Conservation (phyloP, 2,113 vertebrate species). For the Xenopus borealis region DNA sequence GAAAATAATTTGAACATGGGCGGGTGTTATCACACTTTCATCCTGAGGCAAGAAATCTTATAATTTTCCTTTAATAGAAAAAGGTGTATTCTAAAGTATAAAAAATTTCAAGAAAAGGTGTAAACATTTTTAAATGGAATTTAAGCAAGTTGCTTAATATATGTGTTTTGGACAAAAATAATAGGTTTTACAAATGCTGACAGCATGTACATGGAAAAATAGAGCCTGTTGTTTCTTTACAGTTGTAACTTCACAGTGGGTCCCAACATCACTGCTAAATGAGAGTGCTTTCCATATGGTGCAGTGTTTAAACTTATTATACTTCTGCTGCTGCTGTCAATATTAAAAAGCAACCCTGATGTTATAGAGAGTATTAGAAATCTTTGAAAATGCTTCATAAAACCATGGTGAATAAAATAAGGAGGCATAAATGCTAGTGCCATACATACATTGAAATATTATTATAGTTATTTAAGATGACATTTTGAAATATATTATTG, state of each 20-base stretch:
- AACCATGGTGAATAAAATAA: background rate
- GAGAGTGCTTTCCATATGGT: background rate
- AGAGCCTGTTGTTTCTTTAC: background rate
- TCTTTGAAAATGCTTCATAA: background rate
- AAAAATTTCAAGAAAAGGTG: too few species aligned
- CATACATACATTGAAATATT: background rate
- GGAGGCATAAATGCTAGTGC: background rate
- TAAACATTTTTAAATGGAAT: too few species aligned
- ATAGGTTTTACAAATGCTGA: background rate
- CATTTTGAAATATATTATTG: background rate
- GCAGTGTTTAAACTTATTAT: background rate
- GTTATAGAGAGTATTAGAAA: background rate
- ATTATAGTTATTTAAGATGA: background rate
- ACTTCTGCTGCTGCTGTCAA: background rate
- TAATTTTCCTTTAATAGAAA: too few species aligned
- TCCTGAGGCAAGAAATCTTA: too few species aligned
- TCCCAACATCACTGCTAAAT: background rate
- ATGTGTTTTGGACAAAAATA: background rate
- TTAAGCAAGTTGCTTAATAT: too few species aligned
- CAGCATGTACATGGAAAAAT: background rate
- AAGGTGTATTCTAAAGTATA: too few species aligned
- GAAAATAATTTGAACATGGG: too few species aligned
- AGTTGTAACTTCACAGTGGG: constrained; percentile 3
- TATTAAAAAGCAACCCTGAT: background rate
- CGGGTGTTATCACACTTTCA: too few species aligned